Conservation (phyloP, 2,113 vertebrate species). For the Telmatochromis sp. region DNA sequence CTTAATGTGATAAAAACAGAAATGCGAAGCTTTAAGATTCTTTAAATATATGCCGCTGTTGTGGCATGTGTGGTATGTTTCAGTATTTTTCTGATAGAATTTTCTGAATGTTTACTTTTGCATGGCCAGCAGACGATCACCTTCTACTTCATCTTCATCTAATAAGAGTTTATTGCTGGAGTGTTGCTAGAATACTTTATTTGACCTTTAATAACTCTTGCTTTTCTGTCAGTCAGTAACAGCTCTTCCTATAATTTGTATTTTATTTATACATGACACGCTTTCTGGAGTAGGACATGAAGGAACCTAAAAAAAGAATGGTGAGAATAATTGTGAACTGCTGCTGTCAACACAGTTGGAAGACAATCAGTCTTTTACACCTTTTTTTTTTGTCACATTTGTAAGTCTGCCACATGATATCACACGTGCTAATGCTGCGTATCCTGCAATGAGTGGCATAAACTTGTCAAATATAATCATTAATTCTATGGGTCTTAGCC, state of each 20-base stretch:
- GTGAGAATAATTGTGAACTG: not conserved
- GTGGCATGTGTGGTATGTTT: not conserved
- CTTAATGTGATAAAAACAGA: not conserved
- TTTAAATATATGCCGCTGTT: not conserved
- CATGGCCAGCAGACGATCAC: not conserved
- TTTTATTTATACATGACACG: slow-evolving; percentile 26
- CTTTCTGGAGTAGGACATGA: not conserved
- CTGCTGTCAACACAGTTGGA: slow-evolving; percentile 22
- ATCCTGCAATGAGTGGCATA: not conserved
- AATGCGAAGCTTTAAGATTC: not conserved
- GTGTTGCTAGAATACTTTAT: not conserved
- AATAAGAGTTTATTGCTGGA: not conserved
- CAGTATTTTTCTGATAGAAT: not conserved
- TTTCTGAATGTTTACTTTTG: not conserved
- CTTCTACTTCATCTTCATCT: not conserved
- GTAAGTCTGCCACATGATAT: not conserved
- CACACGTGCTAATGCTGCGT: not conserved
- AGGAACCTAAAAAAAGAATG: not conserved
- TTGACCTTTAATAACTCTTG: not conserved
- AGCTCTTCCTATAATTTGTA: not conserved
- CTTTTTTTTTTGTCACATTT: not conserved
- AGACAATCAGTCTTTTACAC: slow-evolving; percentile 2
- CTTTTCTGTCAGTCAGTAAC: not conserved
- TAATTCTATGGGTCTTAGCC: not conserved
- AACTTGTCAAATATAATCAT: not conserved